Base-by-base conservation (phyloP, 2,888 invertebrate genomes). In the Furcula furcula region DNA sequence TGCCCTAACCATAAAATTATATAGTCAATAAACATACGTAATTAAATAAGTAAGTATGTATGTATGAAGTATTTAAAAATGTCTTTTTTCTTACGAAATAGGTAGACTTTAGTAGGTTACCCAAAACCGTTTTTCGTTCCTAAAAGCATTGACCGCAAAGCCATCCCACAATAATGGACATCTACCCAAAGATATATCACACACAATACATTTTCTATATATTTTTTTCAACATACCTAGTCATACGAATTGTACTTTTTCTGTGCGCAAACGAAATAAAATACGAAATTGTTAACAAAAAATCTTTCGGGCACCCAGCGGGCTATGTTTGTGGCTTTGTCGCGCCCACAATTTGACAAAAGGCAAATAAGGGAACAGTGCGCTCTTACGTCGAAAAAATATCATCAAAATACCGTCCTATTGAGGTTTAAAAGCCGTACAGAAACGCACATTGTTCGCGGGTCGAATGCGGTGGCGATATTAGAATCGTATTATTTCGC, bases 391-490 rank as follows among this genome's bases (percentile, higher is more conserved):
- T 38, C 53, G 68, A 81, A 77, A 84, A 86, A 87, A 86, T 73
- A 76, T 74, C 79, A 81, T 81, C 83, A 83, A 87, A 87, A 85
- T 87, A 85, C 76, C 66, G 58, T 75, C 69, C 85, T 76, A 87
- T 87, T 86, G 80, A 87, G 55, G 87, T 83, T 86, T 87, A 88
- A 88, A 86, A 86, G 83, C 82, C 88, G 83, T 80, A 71, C 76
- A 76, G 78, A 82, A 85, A 78, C 75, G 75, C 12, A 53, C 52
- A 71, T 88, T 88, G 87, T 88, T 73, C 72, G 70, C 65, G 59
- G 65, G 46, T 66, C 75, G 73, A 76, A 79, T 76, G 81, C 80
- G 76, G 87, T 85, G 82, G 85, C 84, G 76, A 79, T 81, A 87
- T 87, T 83, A 77, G 82, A 79, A 69, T 82, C 82, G 76, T 80